Percentiles rank a stretch among this genome's conserved stretches.
Evolutionary conservation across 2,888 invertebrate species (phyloP).

Genomic region (Kuschelorhynchus macadamiae): DNA sequence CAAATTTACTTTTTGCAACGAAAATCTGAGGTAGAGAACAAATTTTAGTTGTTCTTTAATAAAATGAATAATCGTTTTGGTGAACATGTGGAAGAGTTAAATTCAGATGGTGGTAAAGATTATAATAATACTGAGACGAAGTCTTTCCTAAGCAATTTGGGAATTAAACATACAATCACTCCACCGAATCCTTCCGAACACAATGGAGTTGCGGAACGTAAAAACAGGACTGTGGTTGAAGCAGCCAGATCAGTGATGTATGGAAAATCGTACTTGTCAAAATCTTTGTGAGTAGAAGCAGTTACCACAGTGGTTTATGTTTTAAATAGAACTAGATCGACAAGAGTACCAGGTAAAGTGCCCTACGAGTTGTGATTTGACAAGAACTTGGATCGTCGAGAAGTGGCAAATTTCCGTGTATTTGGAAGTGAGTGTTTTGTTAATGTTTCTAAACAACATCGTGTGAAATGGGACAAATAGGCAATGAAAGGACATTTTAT

Average conservation of each 20-base stretch:
- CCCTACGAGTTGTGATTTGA: slow-evolving; percentile 41
- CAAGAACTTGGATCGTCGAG: slow-evolving; percentile 20
- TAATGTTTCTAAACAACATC: slow-evolving; percentile 51
- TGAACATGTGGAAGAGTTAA: slow-evolving; percentile 49
- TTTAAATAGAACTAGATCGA: slow-evolving; percentile 46
- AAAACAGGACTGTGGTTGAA: slow-evolving; percentile 41
- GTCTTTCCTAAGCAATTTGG: slow-evolving; percentile 33
- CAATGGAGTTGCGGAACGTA: slow-evolving; percentile 38
- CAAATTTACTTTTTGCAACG: slow-evolving; percentile 38
- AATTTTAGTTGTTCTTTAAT: slow-evolving; percentile 19
- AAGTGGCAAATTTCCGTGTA: slow-evolving; percentile 39
- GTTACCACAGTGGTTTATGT: slow-evolving; percentile 49
- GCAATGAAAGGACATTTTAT: slow-evolving; percentile 43
- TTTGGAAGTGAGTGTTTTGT: slow-evolving; percentile 53
- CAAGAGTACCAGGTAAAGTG: slow-evolving; percentile 31
- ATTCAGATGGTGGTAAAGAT: slow-evolving; percentile 52
- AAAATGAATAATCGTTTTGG: slow-evolving; percentile 47
- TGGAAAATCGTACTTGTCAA: slow-evolving; percentile 41
- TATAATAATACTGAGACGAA: slow-evolving; percentile 45
- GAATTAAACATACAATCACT: slow-evolving; percentile 46
- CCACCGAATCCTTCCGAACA: slow-evolving; percentile 41
- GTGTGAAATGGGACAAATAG: slow-evolving; percentile 46
- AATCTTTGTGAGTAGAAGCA: slow-evolving; percentile 29
- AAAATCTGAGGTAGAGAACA: slow-evolving; percentile 24
- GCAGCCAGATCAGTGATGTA: slow-evolving; percentile 45